Percentiles rank a stretch among this genome's conserved stretches.
phyloP scores from a whole-genome alignment of 2,113 vertebrate genomes.

The Thalassoma bifasciatum region DNA sequence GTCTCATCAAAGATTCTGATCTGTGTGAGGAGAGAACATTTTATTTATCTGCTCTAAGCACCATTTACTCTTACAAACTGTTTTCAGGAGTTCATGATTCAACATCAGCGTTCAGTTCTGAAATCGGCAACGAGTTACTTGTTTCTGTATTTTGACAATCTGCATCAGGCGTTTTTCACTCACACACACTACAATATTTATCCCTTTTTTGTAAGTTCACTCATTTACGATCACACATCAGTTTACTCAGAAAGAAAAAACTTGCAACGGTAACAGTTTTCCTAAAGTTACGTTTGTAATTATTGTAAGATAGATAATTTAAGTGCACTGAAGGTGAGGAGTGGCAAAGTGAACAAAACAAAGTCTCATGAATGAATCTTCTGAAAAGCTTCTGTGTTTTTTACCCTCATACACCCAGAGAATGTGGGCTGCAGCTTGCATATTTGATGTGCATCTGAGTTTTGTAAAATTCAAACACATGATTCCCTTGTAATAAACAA shows the following conservation, averaged over 20 bases:
- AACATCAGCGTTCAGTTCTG: slow-evolving; percentile 12
- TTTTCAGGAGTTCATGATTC: slow-evolving; percentile 10
- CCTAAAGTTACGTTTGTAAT: slow-evolving; percentile 34
- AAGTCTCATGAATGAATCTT: slow-evolving; percentile 19
- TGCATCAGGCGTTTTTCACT: neutral
- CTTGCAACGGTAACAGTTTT: neutral
- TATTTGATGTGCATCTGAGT: slow-evolving; percentile 48
- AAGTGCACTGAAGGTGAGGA: slow-evolving; percentile 33
- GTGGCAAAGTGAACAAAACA: neutral
- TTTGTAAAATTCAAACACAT: slow-evolving; percentile 65
- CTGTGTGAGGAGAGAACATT: neutral
- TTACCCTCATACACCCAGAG: slow-evolving; percentile 14
- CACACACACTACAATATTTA: slow-evolving; percentile 51
- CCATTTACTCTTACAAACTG: neutral
- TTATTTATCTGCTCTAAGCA: neutral
- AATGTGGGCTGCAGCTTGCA: slow-evolving; percentile 43
- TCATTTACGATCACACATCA: neutral
- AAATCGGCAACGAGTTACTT: neutral
- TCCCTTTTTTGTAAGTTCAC: neutral
- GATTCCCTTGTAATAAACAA: slow-evolving; percentile 57
- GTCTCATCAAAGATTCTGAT: neutral
- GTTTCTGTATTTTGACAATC: neutral
- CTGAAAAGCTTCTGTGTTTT: slow-evolving; percentile 27
- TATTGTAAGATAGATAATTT: slow-evolving; percentile 35
- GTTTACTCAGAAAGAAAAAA: neutral